Evolutionary conservation across 1,140 invertebrate species (phyloP).

Genomic region (Drosophila biarmipes): DNA sequence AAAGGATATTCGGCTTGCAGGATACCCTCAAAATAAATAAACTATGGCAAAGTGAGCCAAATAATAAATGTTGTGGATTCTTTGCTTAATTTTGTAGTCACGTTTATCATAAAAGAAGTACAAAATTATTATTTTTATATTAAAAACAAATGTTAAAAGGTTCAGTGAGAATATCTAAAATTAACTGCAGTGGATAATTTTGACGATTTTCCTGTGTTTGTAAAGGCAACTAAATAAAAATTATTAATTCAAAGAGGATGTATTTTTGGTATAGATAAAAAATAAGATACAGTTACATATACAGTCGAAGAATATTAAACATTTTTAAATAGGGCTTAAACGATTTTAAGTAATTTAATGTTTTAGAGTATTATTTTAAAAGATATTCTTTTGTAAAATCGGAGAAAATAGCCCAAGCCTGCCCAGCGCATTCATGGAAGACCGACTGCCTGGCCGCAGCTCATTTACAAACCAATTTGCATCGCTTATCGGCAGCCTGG

Average conservation of each 20-base stretch:
- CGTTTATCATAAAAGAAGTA: background rate
- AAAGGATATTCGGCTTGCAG: conserved; percentile 1
- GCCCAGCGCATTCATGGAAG: conserved; percentile 7
- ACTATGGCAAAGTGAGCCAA: background rate
- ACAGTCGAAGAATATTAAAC: too few species aligned
- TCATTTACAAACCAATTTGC: conserved; percentile 30
- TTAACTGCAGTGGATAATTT: too few species aligned
- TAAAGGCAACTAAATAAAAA: background rate
- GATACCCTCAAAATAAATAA: conserved; percentile 12
- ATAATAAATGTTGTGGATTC: background rate
- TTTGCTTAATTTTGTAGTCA: too few species aligned
- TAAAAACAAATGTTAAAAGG: too few species aligned
- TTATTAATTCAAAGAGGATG: too few species aligned
- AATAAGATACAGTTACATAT: too few species aligned
- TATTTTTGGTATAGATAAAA: too few species aligned
- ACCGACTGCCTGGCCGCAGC: conserved; percentile 1
- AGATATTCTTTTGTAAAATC: background rate
- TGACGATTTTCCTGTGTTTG: too few species aligned
- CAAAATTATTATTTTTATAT: too few species aligned
- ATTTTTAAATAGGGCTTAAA: too few species aligned
- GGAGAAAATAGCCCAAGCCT: background rate
- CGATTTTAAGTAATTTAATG: background rate
- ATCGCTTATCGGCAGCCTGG: conserved; percentile 10
- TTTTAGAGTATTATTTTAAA: background rate
- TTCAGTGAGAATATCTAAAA: too few species aligned